Base-by-base conservation (phyloP, 2,113 vertebrate genomes). In the Forbesichthys agassizii region DNA sequence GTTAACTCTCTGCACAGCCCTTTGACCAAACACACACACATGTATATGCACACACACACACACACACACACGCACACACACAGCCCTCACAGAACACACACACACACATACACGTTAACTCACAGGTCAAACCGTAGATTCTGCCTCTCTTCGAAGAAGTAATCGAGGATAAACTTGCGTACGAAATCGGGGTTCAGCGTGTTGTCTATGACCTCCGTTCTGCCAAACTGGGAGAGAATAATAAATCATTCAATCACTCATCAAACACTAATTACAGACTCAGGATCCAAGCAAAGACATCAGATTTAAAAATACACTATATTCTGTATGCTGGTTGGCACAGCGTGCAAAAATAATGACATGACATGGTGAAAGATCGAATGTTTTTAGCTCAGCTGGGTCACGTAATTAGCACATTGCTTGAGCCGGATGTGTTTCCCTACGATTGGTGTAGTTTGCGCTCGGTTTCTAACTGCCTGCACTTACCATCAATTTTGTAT, bases 161-260 rank as follows among this genome's bases (percentile, higher is more conserved):
- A 99, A 88, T 99, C 97, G 79, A 98, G 88, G 84, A 98, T 95
- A 87, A 99, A 99, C 85, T 99, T 99, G 80, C 94, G 95, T 75
- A 99, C 96, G 86, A 99, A 99, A 90, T 99, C 97, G 10, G 97
- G 97, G 85, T 99, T 98, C 78, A 99, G 93, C 56, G 97, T 98
- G 90, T 99, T 99, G 89, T 98, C 96, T 16, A 99, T 99, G 74
- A 97, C 95, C 92, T 99, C 97, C 53, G 97, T 98, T 87, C 97
- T 93, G 85, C 96, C 95, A 88, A 95, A 98, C 97, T 99, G 85
- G 61, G 62, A 51, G 11, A 36, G 11, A 12, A 33, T 33, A 33
- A 59, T 12, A 10, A 58, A 27, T 27, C 27, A 27, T 27, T 27
- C 27, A 27, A 3, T 27, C 27, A 27, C 2, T 27, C 27, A 27